Evolutionary conservation across 2,797 vertebrate species (phyloP).

Genomic region (Lepus oiostolus): DNA sequence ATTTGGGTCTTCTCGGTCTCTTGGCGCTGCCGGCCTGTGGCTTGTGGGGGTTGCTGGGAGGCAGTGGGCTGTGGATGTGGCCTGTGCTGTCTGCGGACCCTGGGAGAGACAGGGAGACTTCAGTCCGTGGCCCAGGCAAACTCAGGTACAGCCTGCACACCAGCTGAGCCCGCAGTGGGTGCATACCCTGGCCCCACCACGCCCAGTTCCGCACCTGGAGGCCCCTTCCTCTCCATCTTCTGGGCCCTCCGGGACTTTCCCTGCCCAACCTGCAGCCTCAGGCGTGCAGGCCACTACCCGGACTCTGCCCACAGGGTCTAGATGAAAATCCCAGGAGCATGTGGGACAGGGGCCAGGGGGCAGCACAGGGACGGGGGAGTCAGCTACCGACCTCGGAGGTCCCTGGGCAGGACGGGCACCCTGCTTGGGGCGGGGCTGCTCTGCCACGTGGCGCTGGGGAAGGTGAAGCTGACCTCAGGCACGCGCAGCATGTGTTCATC

Average conservation of each 20-base stretch:
- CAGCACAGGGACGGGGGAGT: rapidly evolving
- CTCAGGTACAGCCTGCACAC: neutral
- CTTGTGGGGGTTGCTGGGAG: neutral
- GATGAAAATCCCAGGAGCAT: neutral
- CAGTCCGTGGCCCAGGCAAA: neutral
- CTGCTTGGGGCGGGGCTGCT: neutral
- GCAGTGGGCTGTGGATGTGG: conserved; percentile 60
- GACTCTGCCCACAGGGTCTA: neutral
- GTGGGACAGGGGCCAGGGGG: neutral
- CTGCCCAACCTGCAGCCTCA: neutral
- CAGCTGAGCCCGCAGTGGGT: rapidly evolving
- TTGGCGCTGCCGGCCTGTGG: neutral
- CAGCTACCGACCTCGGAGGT: conserved; percentile 78
- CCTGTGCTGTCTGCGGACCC: conserved; percentile 81
- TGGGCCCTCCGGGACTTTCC: neutral
- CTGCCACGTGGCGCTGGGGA: conserved; percentile 81
- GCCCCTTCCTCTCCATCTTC: too few species aligned
- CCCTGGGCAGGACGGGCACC: conserved; percentile 75
- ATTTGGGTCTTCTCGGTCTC: conserved; percentile 46
- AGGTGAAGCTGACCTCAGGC: conserved; percentile 70
- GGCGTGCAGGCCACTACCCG: rapidly evolving
- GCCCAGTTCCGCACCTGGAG: neutral
- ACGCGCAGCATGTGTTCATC: conserved; percentile 75
- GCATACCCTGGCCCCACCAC: too few species aligned
- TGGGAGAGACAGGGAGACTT: neutral